Evolutionary conservation across 2,888 invertebrate genomes (phyloP).

Genomic region (Epinotia ramella): DNA sequence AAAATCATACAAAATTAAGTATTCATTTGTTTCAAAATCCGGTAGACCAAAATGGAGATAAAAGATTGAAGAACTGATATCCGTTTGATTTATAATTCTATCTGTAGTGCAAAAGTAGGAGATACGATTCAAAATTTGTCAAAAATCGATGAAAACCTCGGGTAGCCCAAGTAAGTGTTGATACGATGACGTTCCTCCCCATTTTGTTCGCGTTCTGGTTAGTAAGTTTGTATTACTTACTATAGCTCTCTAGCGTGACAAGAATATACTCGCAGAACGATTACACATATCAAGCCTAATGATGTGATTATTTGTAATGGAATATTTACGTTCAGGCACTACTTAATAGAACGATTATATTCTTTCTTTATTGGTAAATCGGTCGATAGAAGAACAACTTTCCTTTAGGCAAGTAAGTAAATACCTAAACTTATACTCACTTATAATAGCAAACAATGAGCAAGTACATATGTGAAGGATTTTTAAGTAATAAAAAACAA

Average conservation of each 20-base stretch:
- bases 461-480: conserved; percentile 6
- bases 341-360: background rate
- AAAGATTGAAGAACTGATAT: too few relatives aligned
- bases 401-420: too few relatives aligned
- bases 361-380: background rate
- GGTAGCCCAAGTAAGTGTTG: too few relatives aligned
- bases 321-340: background rate
- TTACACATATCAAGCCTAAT: background rate
- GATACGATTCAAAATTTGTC: too few relatives aligned
- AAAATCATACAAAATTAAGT: too few relatives aligned
- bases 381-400: background rate
- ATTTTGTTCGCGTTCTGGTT: too few relatives aligned
- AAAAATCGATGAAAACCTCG: too few relatives aligned
- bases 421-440: background rate
- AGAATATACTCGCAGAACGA: background rate
- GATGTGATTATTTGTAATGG: conserved; percentile 7
- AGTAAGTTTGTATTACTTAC: background rate
- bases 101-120: too few relatives aligned
- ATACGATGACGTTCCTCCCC: too few relatives aligned
- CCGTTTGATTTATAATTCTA: too few relatives aligned
- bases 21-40: too few relatives aligned
- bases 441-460: conserved; percentile 3
- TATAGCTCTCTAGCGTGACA: background rate
- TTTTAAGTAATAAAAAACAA: conserved; percentile 19
- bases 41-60: too few relatives aligned